These are phyloP conservation scores for Tyto alba DNA, from an alignment of 2,113 vertebrate genomes.

Conservation along the genomic window DNA sequence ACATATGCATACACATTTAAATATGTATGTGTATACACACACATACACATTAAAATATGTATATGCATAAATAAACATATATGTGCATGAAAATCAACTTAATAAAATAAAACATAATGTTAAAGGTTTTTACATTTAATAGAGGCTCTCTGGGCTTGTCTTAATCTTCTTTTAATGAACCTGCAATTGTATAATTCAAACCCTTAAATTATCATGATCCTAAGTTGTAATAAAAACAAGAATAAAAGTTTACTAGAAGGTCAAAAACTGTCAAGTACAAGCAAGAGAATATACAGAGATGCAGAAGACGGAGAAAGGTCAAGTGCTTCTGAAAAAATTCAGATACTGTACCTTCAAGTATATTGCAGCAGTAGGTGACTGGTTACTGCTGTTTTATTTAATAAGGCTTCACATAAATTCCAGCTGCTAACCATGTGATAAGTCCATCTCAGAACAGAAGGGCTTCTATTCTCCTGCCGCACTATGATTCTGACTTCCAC, in stretches of 20 bases:
- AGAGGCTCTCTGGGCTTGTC: conserved; percentile 13
- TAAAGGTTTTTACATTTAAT: conserved; percentile 50
- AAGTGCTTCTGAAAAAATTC: conserved; percentile 56
- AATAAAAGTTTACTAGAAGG: conserved; percentile 72
- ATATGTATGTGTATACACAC: background rate
- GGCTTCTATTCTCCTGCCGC: conserved; percentile 39
- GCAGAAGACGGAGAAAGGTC: conserved; percentile 61
- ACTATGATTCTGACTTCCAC: background rate
- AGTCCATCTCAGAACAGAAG: conserved; percentile 63
- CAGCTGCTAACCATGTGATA: conserved; percentile 72
- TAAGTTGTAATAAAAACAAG: conserved; percentile 70
- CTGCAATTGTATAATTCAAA: conserved; percentile 58
- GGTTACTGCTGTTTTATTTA: conserved; percentile 76
- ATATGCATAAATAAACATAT: background rate
- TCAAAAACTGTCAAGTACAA: conserved; percentile 68
- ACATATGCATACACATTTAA: background rate
- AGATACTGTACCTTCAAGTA: conserved; percentile 63
- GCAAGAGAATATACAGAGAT: conserved; percentile 67
- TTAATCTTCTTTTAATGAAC: conserved; percentile 57
- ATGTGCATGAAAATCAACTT: conserved; percentile 2
- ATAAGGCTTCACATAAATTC: conserved; percentile 71
- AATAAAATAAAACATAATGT: conserved; percentile 50
- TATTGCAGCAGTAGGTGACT: conserved; percentile 64
- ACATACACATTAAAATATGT: background rate
- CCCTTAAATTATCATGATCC: conserved; percentile 66